Percentiles rank a stretch among this genome's conserved stretches.
These are phyloP conservation scores for Physocephala rufipes DNA, from an alignment of 2,888 invertebrate genomes.

Conservation along the genomic window DNA sequence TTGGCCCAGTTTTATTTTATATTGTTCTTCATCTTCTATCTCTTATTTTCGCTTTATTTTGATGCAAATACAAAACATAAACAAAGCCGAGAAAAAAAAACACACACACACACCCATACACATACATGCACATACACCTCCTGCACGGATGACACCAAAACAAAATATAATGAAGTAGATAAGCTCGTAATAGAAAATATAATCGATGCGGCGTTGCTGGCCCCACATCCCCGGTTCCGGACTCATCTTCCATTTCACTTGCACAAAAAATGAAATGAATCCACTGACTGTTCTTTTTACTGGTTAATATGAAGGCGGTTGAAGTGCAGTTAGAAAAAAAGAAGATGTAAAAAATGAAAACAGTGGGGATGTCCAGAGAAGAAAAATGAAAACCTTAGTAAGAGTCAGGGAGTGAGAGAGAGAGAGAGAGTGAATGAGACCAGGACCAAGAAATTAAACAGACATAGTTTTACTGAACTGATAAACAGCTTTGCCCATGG, in stretches of 20 bases:
- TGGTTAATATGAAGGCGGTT: neutral
- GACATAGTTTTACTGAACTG: neutral
- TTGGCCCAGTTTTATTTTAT: conserved; percentile 46
- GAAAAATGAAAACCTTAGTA: too few species aligned
- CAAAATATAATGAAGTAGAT: neutral
- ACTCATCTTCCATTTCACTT: too few species aligned
- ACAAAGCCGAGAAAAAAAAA: conserved; percentile 1
- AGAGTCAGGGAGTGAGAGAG: too few species aligned
- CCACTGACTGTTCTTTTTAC: conserved; percentile 14
- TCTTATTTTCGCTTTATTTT: neutral
- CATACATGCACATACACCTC: neutral
- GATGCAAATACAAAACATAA: neutral
- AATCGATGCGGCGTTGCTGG: too few species aligned
- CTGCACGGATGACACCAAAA: neutral
- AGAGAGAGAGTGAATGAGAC: too few species aligned
- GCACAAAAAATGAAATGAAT: neutral
- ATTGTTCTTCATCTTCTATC: conserved; percentile 13
- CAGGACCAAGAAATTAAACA: neutral
- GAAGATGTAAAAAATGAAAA: neutral
- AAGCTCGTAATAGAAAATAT: too few species aligned
- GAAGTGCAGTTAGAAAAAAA: neutral
- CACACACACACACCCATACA: conserved; percentile 2
- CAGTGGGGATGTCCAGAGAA: neutral
- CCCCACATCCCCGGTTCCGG: neutral
- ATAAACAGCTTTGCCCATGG: neutral